Base-by-base conservation (phyloP, 2,113 vertebrate species). In the Struthidea cinerea region DNA sequence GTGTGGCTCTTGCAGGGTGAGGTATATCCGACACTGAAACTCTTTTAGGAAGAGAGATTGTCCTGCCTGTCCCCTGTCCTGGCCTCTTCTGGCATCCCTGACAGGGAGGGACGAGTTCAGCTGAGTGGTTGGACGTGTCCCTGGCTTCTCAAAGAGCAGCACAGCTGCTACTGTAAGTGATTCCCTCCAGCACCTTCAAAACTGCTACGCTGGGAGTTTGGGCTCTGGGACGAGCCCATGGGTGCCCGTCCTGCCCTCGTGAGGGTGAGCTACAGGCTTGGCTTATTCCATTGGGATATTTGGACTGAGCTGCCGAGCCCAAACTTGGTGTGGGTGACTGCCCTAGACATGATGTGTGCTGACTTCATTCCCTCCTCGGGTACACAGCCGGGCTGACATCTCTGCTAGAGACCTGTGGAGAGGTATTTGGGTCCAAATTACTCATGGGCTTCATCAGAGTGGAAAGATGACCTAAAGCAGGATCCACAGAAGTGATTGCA, bases 401-500 rank as follows among this genome's bases (percentile, higher is more conserved):
- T 90, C 60, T 70, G 56, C 20, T 20, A 2, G 37, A 49, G 92
- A 94, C 83, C 89, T 89, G 52, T 60, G 3, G 68, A 94, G 93
- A 67, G 87, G 90, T 74, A 47, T 88, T 83, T 69, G 94, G 85
- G 50, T 37, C 90, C 3, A 33, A 74, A 87, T 95, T 86, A 91
- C 76, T 95, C 94, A 88, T 11, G 85, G 91, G 71, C 91, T 94
- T 87, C 87, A 92, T 86, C 84, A 89, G 52, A 6, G 74, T 93
- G 89, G 96, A 95, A 94, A 75, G 90, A 96, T 95, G 94, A 97
- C 93, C 96, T 96, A 79, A 97, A 97, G 93, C 81, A 65, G 91
- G 79, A 87, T 96, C 88, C 56, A 8, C 91, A 94, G 87, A 95
- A 96, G 87, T 86, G 93, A 96, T 93, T 93, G 92, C 96, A 94